phyloP scores from a whole-genome alignment of 2,113 vertebrate genomes.

The Nymphicus hollandicus region DNA sequence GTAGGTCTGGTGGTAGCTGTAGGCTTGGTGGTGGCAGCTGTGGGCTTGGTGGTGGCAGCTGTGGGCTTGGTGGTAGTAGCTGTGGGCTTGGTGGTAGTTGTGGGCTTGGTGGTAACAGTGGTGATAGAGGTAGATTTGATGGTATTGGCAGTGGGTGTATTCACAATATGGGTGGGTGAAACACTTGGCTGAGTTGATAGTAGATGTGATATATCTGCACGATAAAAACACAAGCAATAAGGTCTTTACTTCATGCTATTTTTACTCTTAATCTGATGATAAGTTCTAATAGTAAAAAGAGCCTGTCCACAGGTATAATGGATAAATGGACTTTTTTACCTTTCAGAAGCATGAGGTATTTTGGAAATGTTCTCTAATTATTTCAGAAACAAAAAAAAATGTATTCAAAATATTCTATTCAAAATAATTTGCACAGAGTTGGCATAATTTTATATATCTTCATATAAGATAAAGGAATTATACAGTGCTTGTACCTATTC shows the following conservation, averaged over 20 bases:
- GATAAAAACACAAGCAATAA: background rate
- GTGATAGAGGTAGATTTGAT: background rate
- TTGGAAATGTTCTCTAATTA: background rate
- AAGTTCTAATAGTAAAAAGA: background rate
- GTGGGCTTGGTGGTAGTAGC: no score
- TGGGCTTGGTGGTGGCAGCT: background rate
- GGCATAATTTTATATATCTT: background rate
- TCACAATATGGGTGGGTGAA: background rate
- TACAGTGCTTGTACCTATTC: background rate
- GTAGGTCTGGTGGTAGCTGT: no score
- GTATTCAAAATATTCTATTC: background rate
- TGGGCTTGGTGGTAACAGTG: background rate
- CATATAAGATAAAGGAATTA: background rate
- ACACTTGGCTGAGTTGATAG: constrained; percentile 47
- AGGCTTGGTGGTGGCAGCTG: background rate
- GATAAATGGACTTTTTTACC: background rate
- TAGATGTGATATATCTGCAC: constrained; percentile 84
- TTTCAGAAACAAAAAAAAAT: background rate
- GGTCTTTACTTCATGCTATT: background rate
- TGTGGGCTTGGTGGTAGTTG: background rate
- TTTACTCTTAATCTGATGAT: background rate
- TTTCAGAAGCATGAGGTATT: background rate
- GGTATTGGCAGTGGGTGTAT: background rate
- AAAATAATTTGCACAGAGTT: background rate
- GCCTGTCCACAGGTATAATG: background rate